phyloP scores from a whole-genome alignment of 1,140 invertebrate species.

The Drosophila elegans region DNA sequence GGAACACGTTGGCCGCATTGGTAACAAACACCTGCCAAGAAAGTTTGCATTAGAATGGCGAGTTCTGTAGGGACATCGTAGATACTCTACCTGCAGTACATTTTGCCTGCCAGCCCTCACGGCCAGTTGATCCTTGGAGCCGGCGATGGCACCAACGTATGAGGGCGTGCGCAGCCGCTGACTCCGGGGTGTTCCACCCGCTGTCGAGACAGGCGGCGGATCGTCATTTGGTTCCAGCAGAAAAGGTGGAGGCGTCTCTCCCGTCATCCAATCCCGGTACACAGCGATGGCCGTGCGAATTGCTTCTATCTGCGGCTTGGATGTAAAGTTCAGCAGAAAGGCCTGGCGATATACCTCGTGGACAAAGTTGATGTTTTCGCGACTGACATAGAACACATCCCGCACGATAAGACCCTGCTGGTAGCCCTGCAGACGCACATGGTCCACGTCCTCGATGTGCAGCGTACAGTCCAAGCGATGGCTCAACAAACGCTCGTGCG shows the following conservation, averaged over 20 bases:
- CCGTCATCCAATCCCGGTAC: conserved; percentile 97
- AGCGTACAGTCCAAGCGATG: conserved; percentile 84
- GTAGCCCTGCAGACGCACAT: conserved; percentile 69
- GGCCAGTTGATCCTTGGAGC: conserved; percentile 90
- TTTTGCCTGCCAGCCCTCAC: conserved; percentile 94
- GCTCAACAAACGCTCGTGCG: conserved; percentile 87
- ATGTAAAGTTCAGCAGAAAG: conserved; percentile 94
- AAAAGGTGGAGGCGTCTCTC: conserved; percentile 93
- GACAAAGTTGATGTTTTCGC: conserved; percentile 97
- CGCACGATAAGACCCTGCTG: conserved; percentile 88
- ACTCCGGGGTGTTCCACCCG: conserved; percentile 70
- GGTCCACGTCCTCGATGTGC: conserved; percentile 84
- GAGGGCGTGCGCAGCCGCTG: conserved; percentile 92
- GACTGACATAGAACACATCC: conserved; percentile 94
- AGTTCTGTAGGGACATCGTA: neutral
- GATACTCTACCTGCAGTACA: conserved; percentile 88
- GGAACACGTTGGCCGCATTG: conserved; percentile 97
- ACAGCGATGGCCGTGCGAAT: conserved; percentile 95
- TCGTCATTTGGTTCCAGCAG: conserved; percentile 92
- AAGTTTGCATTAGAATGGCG: accelerated
- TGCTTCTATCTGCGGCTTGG: conserved; percentile 90
- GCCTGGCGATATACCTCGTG: conserved; percentile 97
- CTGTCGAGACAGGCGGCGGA: conserved; percentile 46
- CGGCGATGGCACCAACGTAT: conserved; percentile 90
- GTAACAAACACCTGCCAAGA: conserved; percentile 92